Evolutionary conservation across 2,797 vertebrate genomes (phyloP), one percentile per base, ranked within the genome.

Genomic region (Rhincodon typus): DNA sequence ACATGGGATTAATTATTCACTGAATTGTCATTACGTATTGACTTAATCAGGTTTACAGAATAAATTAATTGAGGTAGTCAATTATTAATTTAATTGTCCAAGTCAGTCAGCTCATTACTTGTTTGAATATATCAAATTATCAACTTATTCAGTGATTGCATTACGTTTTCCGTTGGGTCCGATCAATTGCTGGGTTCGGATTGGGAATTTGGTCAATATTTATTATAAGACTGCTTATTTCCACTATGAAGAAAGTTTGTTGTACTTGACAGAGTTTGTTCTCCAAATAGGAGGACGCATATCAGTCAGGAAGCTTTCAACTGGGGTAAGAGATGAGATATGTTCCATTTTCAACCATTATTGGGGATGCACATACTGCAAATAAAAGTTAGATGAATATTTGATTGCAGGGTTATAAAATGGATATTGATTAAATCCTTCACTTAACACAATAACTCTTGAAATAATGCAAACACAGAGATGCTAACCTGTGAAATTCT

Each of bases 51-150:
- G 90, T 69, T 67, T 69, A 38, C 62, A 69, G 66, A 93, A 67
- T 42, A 69, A 93, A 93, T 67, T 93, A 67, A 69, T 93, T 93
- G 62, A 93, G 21, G 62, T 93, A 23, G 62, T 93, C 90, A 93
- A 50, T 93, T 93, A 67, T 25, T 93, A 42, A 42, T 67, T 69
- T 93, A 21, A 66, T 93, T 93, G 90, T 93, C n/a, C 7, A 3
- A 42, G 62, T 42, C 90, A 93, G 90, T 69, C 90, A 93, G 62
- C 42, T 93, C 90, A 93, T 93, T 93, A 93, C 67, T 69, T 67
- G 90, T 42, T 93, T 93, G 90, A 93, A 93, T 69, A 66, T 69
- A 90, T 62, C 87, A 90, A 90, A 34, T 90, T 62, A 93, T 93
- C 90, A 38, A 66, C 5, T 93, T 67, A 67, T 93, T 4, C 90